Evolutionary conservation across 2,113 vertebrate genomes (phyloP), one percentile per base, ranked within the genome.

Genomic region (Brienomyrus longianalis): DNA sequence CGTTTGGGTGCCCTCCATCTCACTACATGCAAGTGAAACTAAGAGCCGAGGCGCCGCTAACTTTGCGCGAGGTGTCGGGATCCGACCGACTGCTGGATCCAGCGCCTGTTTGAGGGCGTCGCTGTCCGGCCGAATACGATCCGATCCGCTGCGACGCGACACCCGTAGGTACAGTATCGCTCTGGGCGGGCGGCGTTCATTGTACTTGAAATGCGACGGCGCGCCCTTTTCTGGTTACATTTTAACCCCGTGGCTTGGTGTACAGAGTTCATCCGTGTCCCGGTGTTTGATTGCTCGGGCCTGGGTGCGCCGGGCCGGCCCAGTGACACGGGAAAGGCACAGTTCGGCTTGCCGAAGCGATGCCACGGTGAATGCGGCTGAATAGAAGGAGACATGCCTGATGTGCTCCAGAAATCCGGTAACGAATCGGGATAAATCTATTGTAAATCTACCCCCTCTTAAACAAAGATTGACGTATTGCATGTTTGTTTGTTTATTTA

Each of bases 141-240:
- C 62, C 74, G 74, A 11, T 70, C 62, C 10, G 62, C 62, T 70
- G n/a, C 27, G 10, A 31, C n/a, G n/a, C 62, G 9, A 27, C 62
- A 70, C 27, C 74, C 70, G 31, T 80, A 80, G 74, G 74, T 80
- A 80, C 74, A 11, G 74, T 43, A 35, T 43, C 35, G 74, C 74
- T 39, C 74, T 15, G 74, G 62, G n/a, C 62, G 27, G 62, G n/a
- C 62, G 10, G 62, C 27, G 27, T 70, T 27, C 23, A 62, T 23
- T 62, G 23, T 62, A n/a, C 7, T 62, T 6, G 21, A 62, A 62
- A 62, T 62, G 56, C 89, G 91, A 92, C 88, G 91, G 91, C 90
- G 93, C 93, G 84, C 50, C 31, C 52, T 2, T 39, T 43, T 92
- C 92, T 86, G 92, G 62, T n/a, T 80, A 31, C 23, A 19, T 83